Base-by-base conservation (phyloP, 2,113 vertebrate species). In the Polypterus senegalus region DNA sequence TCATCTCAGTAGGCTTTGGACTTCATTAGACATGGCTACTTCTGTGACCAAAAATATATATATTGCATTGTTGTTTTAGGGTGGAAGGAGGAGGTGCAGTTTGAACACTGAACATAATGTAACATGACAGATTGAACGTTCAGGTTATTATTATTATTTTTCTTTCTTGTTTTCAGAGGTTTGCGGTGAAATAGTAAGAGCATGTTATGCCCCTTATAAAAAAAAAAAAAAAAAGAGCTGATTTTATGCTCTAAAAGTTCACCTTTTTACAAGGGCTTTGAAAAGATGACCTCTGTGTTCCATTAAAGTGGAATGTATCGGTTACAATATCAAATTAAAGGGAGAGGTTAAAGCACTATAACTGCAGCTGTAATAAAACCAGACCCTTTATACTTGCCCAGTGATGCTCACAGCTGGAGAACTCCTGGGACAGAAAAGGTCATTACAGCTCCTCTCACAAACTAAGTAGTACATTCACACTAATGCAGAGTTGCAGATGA, bases 261-360 rank as follows among this genome's bases (percentile, higher is more conserved):
- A 47, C 49, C 60, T 70, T 68, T 27, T 71, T 64, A 69, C 47
- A 51, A 45, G 43, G 6, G 49, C 27, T 9, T 27, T 48, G 10
- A 43, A 66, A 57, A 63, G 10, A 44, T 66, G 65, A 73, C 67
- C 65, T 68, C 61, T 70, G 69, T 63, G 49, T 74, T 71, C 69
- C 72, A 69, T 75, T 74, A 78, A 77, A 73, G 59, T 68, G 66
- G 72, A 76, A 76, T 76, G 70, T 70, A 76, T 79, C 71, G 68
- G 65, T 76, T 80, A 71, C 70, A 71, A 73, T 63, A 71, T 77
- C 65, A 72, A 72, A 81, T 76, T 59, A 49, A 49, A 9, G 5
- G 54, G 60, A 52, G 60, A 49, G 60, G 60, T 61, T 46, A 10
- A 54, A 58, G 61, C 59, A 58, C 45, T 49, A 57, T 48, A 51